These are phyloP conservation scores for Lacerta agilis DNA, from an alignment of 2,797 vertebrate genomes.

Conservation along the genomic window DNA sequence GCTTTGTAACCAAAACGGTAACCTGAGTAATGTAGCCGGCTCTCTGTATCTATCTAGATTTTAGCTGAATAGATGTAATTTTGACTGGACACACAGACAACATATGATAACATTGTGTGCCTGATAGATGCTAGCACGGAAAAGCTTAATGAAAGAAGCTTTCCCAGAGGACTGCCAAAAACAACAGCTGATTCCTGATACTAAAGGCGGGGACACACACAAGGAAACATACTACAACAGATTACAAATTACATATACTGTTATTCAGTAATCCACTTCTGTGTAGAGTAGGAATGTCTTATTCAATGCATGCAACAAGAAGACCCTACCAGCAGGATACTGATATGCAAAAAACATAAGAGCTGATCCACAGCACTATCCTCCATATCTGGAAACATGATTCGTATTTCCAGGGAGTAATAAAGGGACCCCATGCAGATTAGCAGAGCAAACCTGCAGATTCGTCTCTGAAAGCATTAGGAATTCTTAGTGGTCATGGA, in stretches of 20 bases:
- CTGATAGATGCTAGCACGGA: neutral
- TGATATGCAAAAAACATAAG: neutral
- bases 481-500: neutral
- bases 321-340: neutral
- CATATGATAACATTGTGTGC: neutral
- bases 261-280: constrained; percentile 4
- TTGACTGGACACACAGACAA: neutral
- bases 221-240: neutral
- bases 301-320: neutral
- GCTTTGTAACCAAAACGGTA: neutral
- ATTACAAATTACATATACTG: neutral
- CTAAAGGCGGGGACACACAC: neutral
- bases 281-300: no score
- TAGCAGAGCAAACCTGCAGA: neutral
- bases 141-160: constrained; percentile 3
- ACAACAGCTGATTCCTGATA: neutral
- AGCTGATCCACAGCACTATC: neutral
- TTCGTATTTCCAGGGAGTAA: neutral
- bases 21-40: neutral
- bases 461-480: neutral
- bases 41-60: neutral
- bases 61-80: neutral
- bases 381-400: neutral
- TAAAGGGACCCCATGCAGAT: neutral
- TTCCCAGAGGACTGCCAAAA: neutral